These are phyloP conservation scores for Glandiceps talaboti DNA, from an alignment of 53 echinoderm and acorn worm genomes.

Conservation along the genomic window DNA sequence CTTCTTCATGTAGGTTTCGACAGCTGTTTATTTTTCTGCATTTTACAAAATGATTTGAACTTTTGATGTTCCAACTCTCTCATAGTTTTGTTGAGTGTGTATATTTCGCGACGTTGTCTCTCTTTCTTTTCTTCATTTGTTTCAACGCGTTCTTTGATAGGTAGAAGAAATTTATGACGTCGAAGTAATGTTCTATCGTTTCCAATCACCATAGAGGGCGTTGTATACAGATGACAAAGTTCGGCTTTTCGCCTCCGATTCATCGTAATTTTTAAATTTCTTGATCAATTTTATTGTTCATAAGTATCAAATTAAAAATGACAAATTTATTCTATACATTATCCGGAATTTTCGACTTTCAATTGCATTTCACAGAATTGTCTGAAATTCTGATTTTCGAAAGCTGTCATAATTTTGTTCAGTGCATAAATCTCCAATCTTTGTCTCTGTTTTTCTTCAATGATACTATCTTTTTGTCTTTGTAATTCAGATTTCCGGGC, in stretches of 20 bases:
- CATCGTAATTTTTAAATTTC: too few species aligned
- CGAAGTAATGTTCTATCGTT: background rate
- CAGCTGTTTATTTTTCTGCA: background rate
- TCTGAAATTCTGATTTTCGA: slow-evolving; percentile 51
- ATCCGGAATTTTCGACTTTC: background rate
- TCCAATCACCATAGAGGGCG: background rate
- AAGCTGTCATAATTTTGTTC: slow-evolving; percentile 90
- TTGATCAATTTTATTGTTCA: background rate
- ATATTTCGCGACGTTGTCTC: slow-evolving; percentile 71
- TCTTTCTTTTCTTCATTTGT: slow-evolving; percentile 12
- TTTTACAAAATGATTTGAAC: slow-evolving; percentile 48
- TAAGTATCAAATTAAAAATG: too few species aligned
- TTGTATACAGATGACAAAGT: background rate
- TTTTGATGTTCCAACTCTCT: slow-evolving; percentile 60
- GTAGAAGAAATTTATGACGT: background rate
- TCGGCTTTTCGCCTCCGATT: background rate
- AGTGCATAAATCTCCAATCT: slow-evolving; percentile 88
- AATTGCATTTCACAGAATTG: slow-evolving; percentile 33
- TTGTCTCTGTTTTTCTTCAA: slow-evolving; percentile 40
- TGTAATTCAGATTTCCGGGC: slow-evolving; percentile 47
- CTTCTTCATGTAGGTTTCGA: background rate
- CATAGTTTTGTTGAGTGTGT: slow-evolving; percentile 94
- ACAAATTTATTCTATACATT: too few species aligned
- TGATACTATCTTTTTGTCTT: slow-evolving; percentile 24
- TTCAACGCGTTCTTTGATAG: background rate